Conservation (phyloP, 1,140 invertebrate genomes). For the Myzus persicae region DNA sequence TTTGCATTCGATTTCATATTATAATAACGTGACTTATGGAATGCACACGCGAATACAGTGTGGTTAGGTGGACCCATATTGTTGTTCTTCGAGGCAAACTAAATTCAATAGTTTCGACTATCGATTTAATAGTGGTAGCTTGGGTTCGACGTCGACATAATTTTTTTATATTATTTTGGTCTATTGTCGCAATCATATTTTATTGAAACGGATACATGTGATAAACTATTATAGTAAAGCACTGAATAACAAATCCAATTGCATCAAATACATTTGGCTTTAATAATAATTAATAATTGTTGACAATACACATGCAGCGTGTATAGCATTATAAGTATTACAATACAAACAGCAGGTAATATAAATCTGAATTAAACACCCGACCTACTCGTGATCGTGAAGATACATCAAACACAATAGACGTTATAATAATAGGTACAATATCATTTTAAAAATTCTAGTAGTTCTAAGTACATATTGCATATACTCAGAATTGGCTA, state of each 20-base stretch:
- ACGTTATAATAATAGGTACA: neutral
- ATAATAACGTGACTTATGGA: no score
- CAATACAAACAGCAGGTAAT: neutral
- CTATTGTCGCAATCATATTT: neutral
- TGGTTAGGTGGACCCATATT: no score
- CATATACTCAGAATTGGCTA: neutral
- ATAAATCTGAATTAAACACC: neutral
- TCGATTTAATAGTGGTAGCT: neutral
- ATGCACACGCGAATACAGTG: no score
- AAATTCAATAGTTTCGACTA: neutral
- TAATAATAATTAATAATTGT: neutral
- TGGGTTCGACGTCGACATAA: neutral
- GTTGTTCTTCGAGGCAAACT: neutral
- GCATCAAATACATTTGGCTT: neutral
- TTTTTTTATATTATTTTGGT: neutral
- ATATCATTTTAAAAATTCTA: neutral
- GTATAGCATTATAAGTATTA: neutral
- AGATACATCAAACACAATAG: neutral
- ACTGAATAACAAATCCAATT: neutral
- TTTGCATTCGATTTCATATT: neutral
- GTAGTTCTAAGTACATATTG: neutral
- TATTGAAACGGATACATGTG: neutral
- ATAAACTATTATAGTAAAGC: neutral
- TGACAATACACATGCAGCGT: neutral
- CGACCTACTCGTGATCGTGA: no score